These are phyloP conservation scores for Eulacestoma nigropectus DNA, from an alignment of 2,113 vertebrate genomes.

Conservation along the genomic window DNA sequence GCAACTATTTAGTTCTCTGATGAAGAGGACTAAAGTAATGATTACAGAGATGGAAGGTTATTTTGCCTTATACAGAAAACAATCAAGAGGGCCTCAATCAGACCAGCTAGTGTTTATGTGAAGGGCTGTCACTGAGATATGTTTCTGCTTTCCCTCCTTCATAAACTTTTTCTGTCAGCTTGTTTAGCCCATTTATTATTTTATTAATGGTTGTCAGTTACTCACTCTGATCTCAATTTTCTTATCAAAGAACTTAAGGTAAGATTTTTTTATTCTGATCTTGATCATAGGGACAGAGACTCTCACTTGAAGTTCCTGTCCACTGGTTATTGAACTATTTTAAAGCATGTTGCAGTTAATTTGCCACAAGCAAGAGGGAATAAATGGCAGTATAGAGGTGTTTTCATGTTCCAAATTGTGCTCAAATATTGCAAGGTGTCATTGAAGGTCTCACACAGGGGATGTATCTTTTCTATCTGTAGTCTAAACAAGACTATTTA, in stretches of 20 bases:
- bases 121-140: not conserved
- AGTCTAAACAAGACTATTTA: not conserved
- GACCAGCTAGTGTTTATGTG: not conserved
- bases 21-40: not conserved
- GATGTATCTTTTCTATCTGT: not conserved
- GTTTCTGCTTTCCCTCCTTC: not conserved
- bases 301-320: not conserved
- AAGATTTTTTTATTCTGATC: not conserved
- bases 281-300: not conserved
- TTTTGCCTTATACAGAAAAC: not conserved
- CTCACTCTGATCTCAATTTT: not conserved
- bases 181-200: not conserved
- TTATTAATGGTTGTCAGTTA: not conserved
- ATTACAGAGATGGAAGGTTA: not conserved
- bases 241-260: not conserved
- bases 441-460: not conserved
- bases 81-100: not conserved
- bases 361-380: not conserved
- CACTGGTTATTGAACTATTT: not conserved
- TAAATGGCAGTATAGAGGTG: not conserved
- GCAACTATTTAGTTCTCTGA: not conserved
- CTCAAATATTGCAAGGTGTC: not conserved
- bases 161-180: not conserved
- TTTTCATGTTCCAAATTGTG: not conserved
- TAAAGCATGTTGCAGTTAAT: not conserved